These are phyloP conservation scores for Subanguina moxae DNA, from an alignment of 1,140 invertebrate genomes.

Conservation along the genomic window DNA sequence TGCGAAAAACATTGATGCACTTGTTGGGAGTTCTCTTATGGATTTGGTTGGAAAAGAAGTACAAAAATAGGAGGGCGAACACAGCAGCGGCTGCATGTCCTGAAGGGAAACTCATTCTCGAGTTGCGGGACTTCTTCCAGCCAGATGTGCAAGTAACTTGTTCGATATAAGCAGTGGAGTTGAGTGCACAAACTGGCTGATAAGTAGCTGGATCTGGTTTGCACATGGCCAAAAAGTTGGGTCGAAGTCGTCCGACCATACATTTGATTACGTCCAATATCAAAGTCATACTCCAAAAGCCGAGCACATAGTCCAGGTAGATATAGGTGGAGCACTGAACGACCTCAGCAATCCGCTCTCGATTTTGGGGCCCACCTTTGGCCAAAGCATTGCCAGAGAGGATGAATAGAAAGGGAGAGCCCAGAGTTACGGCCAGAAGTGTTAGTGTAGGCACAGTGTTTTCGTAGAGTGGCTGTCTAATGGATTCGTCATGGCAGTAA, in stretches of 20 bases:
- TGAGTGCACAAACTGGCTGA: constrained; percentile 3
- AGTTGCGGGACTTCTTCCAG: constrained; percentile 29
- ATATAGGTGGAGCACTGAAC: constrained; percentile 16
- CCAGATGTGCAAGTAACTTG: constrained; percentile 13
- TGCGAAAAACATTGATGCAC: constrained; percentile 12
- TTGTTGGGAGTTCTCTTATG: constrained; percentile 5
- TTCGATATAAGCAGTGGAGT: constrained; percentile 12
- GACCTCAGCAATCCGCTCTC: constrained; percentile 12
- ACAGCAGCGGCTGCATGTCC: constrained; percentile 30
- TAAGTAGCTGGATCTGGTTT: not conserved
- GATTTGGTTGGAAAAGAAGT: constrained; percentile 20
- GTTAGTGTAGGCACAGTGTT: constrained; percentile 27
- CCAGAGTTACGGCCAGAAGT: constrained; percentile 4
- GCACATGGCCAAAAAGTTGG: constrained; percentile 36
- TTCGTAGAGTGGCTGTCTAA: constrained; percentile 16
- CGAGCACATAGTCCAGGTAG: constrained; percentile 32
- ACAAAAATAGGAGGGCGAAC: constrained; percentile 22
- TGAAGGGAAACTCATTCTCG: constrained; percentile 31
- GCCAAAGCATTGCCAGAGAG: not conserved
- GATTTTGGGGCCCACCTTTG: not conserved
- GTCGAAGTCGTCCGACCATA: constrained; percentile 23
- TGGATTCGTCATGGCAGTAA: constrained; percentile 25
- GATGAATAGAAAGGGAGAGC: not conserved
- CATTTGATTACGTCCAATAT: constrained; percentile 24
- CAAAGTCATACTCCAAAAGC: constrained; percentile 27